Evolutionary conservation across 2,113 vertebrate species (phyloP).

Genomic region (Channa argus): DNA sequence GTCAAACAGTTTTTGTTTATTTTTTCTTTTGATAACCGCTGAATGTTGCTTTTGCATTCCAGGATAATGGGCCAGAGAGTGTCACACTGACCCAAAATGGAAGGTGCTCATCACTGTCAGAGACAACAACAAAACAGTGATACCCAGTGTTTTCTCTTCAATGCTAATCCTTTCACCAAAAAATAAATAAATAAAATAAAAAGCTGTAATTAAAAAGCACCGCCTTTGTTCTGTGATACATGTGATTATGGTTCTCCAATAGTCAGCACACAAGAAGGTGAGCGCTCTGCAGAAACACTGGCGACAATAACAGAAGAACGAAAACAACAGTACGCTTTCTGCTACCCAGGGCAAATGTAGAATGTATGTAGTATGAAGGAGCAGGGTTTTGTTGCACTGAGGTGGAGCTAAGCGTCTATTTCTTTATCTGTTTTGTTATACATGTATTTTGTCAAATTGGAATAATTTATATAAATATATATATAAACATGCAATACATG

Average conservation of each 20-base stretch:
- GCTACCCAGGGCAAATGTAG: not conserved
- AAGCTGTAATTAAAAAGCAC: not conserved
- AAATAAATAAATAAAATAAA: not conserved
- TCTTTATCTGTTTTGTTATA: too few species aligned
- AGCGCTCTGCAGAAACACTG: too few species aligned
- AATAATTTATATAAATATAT: not conserved
- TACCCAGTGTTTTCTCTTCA: not conserved
- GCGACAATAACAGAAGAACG: not conserved
- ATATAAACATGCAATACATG: not conserved
- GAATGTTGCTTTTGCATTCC: conserved; percentile 47
- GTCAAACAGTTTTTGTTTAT: conserved; percentile 67
- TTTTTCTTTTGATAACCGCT: conserved; percentile 56
- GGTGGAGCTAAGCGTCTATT: not conserved
- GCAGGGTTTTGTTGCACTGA: not conserved
- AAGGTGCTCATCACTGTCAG: conserved; percentile 55
- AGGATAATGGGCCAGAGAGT: conserved; percentile 62
- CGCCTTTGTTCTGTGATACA: too few species aligned
- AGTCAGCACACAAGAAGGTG: too few species aligned
- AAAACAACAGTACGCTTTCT: not conserved
- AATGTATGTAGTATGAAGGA: not conserved
- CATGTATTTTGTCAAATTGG: not conserved
- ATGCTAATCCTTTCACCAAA: not conserved
- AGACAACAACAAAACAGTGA: not conserved
- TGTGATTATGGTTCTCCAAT: too few species aligned
- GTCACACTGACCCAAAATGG: conserved; percentile 59